A percentile compares a stretch with the other conserved stretches of the same genome.
These are phyloP conservation scores for Rhagophthalmus giganteus DNA, from an alignment of 2,888 invertebrate genomes.

Conservation along the genomic window DNA sequence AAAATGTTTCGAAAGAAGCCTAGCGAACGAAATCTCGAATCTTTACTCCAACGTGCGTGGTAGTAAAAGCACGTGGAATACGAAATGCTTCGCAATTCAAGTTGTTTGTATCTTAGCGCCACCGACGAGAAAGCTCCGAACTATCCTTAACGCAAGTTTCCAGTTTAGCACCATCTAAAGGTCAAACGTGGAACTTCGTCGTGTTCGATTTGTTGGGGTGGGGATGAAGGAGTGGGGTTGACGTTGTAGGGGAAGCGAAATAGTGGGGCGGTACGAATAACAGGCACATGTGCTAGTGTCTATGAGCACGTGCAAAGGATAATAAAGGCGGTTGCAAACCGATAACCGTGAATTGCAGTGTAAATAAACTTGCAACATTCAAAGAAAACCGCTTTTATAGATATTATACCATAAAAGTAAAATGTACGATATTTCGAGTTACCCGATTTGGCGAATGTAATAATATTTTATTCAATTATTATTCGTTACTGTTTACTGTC, in stretches of 20 bases:
- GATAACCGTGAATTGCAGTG: too few species aligned
- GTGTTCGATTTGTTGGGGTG: conserved; percentile 13
- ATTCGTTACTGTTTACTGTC: background rate
- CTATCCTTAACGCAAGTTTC: conserved; percentile 15
- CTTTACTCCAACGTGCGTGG: too few species aligned
- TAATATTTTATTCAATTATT: too few species aligned
- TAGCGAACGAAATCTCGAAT: background rate
- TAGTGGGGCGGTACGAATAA: conserved; percentile 17
- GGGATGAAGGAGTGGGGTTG: conserved; percentile 23
- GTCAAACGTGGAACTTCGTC: conserved; percentile 26
- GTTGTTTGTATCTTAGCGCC: conserved; percentile 31
- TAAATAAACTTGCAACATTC: background rate
- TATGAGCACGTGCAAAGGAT: conserved; percentile 21
- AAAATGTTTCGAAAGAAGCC: background rate
- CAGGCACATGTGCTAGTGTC: conserved; percentile 19
- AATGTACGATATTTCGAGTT: too few species aligned
- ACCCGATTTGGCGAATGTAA: too few species aligned
- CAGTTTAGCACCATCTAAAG: conserved; percentile 37
- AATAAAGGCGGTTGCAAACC: conserved; percentile 9
- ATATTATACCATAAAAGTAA: too few species aligned
- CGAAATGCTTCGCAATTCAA: background rate
- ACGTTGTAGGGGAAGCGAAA: conserved; percentile 19
- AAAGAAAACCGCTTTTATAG: too few species aligned
- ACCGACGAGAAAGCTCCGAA: conserved; percentile 30
- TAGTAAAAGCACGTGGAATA: conserved; percentile 5